Percentiles rank a stretch among this genome's conserved stretches.
phyloP scores from a whole-genome alignment of 2,797 vertebrate genomes.

The Darevskia mixta region DNA sequence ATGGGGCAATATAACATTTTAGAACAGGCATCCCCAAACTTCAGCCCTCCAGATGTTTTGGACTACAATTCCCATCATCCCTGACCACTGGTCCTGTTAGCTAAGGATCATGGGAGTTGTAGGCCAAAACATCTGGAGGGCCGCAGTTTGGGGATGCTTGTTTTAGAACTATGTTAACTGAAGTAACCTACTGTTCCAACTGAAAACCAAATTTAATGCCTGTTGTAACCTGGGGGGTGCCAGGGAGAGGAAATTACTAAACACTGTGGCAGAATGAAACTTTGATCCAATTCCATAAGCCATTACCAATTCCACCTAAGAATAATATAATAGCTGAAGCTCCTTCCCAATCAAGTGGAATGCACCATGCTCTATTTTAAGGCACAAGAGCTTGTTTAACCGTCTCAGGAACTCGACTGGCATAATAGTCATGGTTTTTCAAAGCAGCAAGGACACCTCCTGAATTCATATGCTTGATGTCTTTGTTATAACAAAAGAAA shows the following conservation, averaged over 20 bases:
- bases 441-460: constrained; percentile 92
- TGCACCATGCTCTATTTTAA: constrained; percentile 52
- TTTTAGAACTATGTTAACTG: neutral
- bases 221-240: neutral
- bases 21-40: neutral
- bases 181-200: neutral
- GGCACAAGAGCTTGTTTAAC: constrained; percentile 87
- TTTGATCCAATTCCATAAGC: constrained; percentile 39
- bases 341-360: constrained; percentile 20
- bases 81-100: too few relatives aligned
- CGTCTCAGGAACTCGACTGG: constrained; percentile 86
- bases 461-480: constrained; percentile 96
- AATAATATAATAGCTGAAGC: constrained; percentile 23
- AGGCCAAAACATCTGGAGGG: too few relatives aligned
- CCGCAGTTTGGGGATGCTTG: too few relatives aligned
- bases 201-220: neutral
- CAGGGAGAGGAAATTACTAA: constrained; percentile 28
- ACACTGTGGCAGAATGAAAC: constrained; percentile 37
- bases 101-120: too few relatives aligned
- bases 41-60: too few relatives aligned
- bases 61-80: too few relatives aligned
- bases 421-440: constrained; percentile 90
- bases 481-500: constrained; percentile 87
- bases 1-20: neutral
- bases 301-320: constrained; percentile 15